Conservation (phyloP, 2,797 vertebrate species). For the Emydoidea blandingii region DNA sequence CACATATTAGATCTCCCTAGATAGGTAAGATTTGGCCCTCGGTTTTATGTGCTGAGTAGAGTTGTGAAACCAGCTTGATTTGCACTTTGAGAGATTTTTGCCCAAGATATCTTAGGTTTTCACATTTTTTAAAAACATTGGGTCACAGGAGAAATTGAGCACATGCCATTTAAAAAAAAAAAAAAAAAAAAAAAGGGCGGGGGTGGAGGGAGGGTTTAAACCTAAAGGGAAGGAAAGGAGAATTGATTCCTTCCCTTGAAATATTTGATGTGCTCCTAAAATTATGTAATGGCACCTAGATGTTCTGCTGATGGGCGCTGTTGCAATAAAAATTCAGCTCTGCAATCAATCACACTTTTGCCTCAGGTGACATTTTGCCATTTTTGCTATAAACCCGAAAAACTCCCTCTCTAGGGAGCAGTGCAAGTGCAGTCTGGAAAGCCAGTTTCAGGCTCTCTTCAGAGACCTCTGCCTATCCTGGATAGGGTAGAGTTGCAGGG, state of each 20-base stretch:
- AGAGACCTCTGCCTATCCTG: rapidly evolving
- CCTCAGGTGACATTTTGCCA: neutral
- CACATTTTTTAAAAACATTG: neutral
- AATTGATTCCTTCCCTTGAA: neutral
- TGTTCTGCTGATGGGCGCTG: neutral
- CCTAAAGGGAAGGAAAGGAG: neutral
- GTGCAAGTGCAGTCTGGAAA: neutral
- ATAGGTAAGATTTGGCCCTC: neutral
- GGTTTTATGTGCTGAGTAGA: neutral
- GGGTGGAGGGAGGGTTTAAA: neutral
- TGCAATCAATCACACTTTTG: neutral
- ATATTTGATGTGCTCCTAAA: neutral
- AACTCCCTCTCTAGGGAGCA: constrained; percentile 32
- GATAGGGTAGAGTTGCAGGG: neutral
- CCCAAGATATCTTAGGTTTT: constrained; percentile 9
- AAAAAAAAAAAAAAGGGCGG: neutral
- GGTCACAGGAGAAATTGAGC: neutral
- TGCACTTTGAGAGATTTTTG: neutral
- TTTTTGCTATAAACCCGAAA: neutral
- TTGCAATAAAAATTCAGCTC: neutral
- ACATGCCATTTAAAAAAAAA: neutral
- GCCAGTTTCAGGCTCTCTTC: neutral
- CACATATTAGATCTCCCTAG: constrained; percentile 36
- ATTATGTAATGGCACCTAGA: rapidly evolving
- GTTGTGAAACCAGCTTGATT: neutral